Evolutionary conservation across 2,888 invertebrate genomes (phyloP), one percentile per base, ranked within the genome.

Genomic region (Luffia ferchaultella): DNA sequence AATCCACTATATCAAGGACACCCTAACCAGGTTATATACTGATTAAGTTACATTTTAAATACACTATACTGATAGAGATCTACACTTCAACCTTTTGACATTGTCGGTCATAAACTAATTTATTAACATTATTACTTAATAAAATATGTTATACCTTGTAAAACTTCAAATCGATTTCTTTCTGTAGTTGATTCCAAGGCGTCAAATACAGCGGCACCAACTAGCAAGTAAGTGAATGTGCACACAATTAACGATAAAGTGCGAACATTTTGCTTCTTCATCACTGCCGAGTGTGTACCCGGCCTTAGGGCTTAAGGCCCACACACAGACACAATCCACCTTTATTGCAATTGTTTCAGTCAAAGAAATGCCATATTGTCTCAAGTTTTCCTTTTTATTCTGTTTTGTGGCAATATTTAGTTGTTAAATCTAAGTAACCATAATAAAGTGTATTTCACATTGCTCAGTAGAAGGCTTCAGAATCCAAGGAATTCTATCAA

Each of bases 181-280:
- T 99, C 98, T 65, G 96, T 96, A 73, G 95, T 95, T 63, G 97
- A 97, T 86, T 99, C 99, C 63, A 99, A 90, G 54, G 97, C 96
- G 87, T 99, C 88, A 87, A 99, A 99, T 68, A 99, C 96, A 62
- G 99, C 98, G 58, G 99, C 99, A 74, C 99, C 99, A 62, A 99
- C 93, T 67, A 99, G 90, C 80, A 99, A 90, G 85, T 99, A 99
- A 68, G 99, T 99, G 89, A 99, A 97, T 84, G 99, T 99, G 89
- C 97, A 97, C 88, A 99, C 98, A 88, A 99, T 98, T 87, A 99
- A 92, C 73, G 98, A 97, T 88, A 99, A 89, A 86, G 99, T 99
- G 88, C 99, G 96, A 85, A 98, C 97, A 93, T 99, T 99, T 93
- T 99, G 98, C 89, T 97, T 97, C 95, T 99, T 98, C 98, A 99